Conservation (phyloP, 2,113 vertebrate genomes). For the Pantherophis guttatus region DNA sequence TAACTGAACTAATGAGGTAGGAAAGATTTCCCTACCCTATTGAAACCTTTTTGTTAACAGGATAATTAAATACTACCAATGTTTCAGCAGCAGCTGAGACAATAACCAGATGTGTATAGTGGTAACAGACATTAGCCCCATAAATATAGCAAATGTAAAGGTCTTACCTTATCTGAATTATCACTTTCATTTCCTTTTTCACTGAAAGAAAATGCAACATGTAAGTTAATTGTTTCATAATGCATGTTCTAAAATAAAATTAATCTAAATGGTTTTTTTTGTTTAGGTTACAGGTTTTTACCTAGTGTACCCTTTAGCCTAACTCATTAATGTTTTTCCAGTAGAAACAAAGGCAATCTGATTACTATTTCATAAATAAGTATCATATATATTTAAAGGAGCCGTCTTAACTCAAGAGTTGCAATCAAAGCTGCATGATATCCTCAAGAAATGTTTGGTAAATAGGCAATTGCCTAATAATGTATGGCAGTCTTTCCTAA, state of each 20-base stretch:
- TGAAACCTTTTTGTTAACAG: not conserved
- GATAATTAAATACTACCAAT: not conserved
- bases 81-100: not conserved
- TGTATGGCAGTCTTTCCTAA: not conserved
- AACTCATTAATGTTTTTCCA: not conserved
- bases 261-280: not conserved
- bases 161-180: constrained; percentile 68
- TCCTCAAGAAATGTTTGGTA: not conserved
- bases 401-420: not conserved
- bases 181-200: constrained; percentile 52
- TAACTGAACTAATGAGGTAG: not conserved
- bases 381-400: not conserved
- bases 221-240: not conserved
- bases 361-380: not conserved
- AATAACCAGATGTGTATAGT: not conserved
- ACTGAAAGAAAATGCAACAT: constrained; percentile 59
- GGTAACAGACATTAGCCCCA: not conserved
- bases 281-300: not conserved
- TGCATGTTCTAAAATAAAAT: not conserved
- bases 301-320: not conserved
- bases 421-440: not conserved
- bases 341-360: not conserved
- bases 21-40: not conserved
- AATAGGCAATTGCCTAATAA: not conserved
- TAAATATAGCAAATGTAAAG: constrained; percentile 17